Evolutionary conservation across 2,797 vertebrate genomes (phyloP), one percentile per base, ranked within the genome.

Genomic region (Artibeus jamaicensis): DNA sequence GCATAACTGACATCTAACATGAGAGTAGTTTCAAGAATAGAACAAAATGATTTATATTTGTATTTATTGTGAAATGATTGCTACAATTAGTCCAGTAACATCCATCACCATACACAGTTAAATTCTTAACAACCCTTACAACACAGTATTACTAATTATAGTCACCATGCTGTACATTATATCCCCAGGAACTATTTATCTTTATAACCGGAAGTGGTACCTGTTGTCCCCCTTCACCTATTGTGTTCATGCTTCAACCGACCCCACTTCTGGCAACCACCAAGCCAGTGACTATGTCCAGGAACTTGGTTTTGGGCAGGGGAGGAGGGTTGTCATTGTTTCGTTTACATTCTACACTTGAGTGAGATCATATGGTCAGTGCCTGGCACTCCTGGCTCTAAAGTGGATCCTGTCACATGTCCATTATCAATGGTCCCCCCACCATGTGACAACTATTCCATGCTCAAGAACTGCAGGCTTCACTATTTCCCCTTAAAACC

Each of bases 171-270:
- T 87, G 65, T 32, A 71, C 3, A 19, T 79, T 48, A 59, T 2
- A n/a, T 19, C 65, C 11, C 65, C 74, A 50, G 44, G 55, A 81
- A 4, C 42, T 77, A 29, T 37, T 68, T 15, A 34, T 79, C 37
- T 79, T 79, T 19, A 18, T 46, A 34, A 42, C 26, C 3, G 1
- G 34, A 79, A 81, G 42, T 79, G 39, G 26, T 62, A 71, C 10
- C 14, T 87, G 42, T 79, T n/a, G 50, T 42, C 5, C 42, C 44
- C 15, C 34, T 86, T 81, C 44, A 39, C 16, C n/a, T 5, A 1
- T 26, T 70, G 24, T 32, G 11, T 15, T 11, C n/a, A 3, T 15
- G 0, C 18, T 22, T 42, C 46, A 14, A 6, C 16, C n/a, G n/a
- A n/a, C 50, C 12, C 24, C 11, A 68, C n/a, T 9, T 55, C 39